Evolutionary conservation across 2,797 vertebrate genomes (phyloP), one percentile per base, ranked within the genome.

Genomic region (Sitta carolinensis): DNA sequence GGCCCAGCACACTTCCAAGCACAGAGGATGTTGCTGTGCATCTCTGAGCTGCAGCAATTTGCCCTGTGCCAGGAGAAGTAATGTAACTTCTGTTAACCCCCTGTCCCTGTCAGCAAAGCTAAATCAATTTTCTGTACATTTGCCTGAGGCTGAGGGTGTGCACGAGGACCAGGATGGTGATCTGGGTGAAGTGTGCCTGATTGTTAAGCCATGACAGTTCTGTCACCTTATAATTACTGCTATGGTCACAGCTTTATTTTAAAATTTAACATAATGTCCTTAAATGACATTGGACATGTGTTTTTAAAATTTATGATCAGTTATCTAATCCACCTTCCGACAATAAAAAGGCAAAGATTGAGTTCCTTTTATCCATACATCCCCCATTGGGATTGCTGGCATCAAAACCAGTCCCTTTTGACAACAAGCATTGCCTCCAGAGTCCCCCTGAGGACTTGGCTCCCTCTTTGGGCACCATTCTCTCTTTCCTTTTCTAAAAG

Each of bases 141-240:
- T 70, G 47, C 58, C 18, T 45, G 8, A 16, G 63, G 66, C 34
- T 81, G 50, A 78, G 70, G 42, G 4, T 16, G 34, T 54, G 34
- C 30, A n/a, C 0, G 0, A 57, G 48, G 43, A 45, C 13, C 2
- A 11, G 32, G 47, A 58, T 0, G 9, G 11, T 16, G 40, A 32
- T 61, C 74, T 57, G 54, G 38, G 7, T 68, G 40, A 72, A 75
- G 11, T 17, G 36, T 36, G 22, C 17, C n/a, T 40, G 16, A 43
- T 72, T 61, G 29, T 47, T 47, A 50, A 84, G 7, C 43, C 27
- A 2, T 10, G 26, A 47, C 22, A 29, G 5, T 67, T 87, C 62
- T 87, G 47, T 25, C 36, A 30, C 29, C 5, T 69, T 63, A 12
- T 11, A 29, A 68, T n/a, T 34, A 38, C 17, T 0, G 0, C 5